Evolutionary conservation across 1,140 invertebrate species (phyloP).

Genomic region (Brachionus manjavacas): DNA sequence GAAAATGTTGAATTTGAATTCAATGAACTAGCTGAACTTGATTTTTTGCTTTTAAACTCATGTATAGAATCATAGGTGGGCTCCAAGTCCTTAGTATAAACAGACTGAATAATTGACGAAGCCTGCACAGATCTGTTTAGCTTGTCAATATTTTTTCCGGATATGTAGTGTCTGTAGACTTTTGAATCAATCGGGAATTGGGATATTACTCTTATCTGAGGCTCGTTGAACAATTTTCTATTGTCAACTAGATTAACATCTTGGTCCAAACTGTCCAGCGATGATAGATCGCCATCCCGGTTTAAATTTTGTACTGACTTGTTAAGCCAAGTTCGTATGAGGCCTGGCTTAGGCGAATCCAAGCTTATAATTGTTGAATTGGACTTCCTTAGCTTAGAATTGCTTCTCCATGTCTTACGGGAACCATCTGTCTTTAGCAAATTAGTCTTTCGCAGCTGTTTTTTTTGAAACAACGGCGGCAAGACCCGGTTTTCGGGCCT

Average conservation of each 20-base stretch:
- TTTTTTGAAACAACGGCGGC: background rate
- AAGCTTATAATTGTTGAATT: background rate
- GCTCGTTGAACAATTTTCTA: background rate
- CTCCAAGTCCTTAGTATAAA: background rate
- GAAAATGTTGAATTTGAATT: conserved; percentile 16
- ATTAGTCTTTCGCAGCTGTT: conserved; percentile 1
- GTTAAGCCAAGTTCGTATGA: background rate
- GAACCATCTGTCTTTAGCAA: conserved; percentile 14
- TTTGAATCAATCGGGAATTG: conserved; percentile 36
- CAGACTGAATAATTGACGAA: background rate
- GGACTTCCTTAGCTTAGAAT: background rate
- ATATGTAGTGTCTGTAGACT: conserved; percentile 38
- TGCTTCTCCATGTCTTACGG: conserved; percentile 14
- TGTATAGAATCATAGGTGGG: conserved; percentile 24
- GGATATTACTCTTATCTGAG: conserved; percentile 17
- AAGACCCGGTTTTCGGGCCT: conserved; percentile 18
- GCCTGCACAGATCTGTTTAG: background rate
- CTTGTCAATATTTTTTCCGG: conserved; percentile 25
- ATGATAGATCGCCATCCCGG: background rate
- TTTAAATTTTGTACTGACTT: conserved; percentile 4
- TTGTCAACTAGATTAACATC: background rate
- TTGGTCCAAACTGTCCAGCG: background rate
- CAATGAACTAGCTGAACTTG: background rate
- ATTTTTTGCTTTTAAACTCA: conserved; percentile 9
- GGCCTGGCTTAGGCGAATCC: background rate